Evolutionary conservation across 2,888 invertebrate species (phyloP), one percentile per base, ranked within the genome.

Genomic region (Alcis repandata): DNA sequence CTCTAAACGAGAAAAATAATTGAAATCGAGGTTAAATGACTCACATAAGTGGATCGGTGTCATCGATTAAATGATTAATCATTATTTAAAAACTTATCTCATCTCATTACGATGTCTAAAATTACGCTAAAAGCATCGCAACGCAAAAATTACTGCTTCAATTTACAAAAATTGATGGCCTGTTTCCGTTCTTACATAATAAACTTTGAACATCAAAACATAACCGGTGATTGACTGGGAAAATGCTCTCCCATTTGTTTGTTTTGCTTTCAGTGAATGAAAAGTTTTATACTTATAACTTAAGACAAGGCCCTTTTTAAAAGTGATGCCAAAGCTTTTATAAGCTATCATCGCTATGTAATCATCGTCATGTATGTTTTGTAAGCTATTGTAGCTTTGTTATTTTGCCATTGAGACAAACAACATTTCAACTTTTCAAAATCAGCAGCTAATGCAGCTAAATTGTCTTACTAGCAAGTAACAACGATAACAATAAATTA

Each of bases 171-270:
- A 49, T 15, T 54, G 58, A 64, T 49, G 59, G 19, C 22, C 48
- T 33, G 54, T 64, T 59, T 64, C 63, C 63, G 63, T 22, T 51
- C 57, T 58, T 54, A 53, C 63, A 45, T 52, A 40, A 63, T 20
- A 33, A 54, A 48, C 43, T 4, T 36, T 8, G 10, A 43, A 13
- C 1, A 9, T 49, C 46, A 33, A 61, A 56, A 56, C 20, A 49
- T 56, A 56, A 15, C 19, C 7, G 9, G 1, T 48, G 48, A 40
- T 48, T 22, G 48, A 32, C 11, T 22, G 33, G 10, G 11, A 40
- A 52, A 60, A 32, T 15, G 45, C 46, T 53, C 22, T 45, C 36
- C 10, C 9, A 19, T 11, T 43, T 43, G 17, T 43, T 51, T 51
- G 15, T 41, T 53, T 22, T 20, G 19, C 17, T 52, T 36, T 38